Conservation (phyloP, 23 tunicate species). For the Trididemnum nubilum region DNA sequence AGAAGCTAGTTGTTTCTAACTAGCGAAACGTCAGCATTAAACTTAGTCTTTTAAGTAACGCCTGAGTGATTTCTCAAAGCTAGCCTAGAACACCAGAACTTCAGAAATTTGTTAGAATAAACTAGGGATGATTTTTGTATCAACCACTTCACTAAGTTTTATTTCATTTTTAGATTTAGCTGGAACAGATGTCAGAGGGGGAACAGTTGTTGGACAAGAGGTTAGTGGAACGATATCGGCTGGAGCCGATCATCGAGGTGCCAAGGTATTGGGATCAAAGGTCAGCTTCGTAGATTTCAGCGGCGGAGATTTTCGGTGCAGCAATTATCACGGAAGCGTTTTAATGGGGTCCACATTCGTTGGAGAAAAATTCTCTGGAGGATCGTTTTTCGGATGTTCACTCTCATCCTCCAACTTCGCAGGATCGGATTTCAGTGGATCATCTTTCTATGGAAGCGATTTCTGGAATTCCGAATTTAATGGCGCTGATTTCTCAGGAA, state of each 20-base stretch:
- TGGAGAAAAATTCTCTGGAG: background rate
- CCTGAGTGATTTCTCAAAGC: too few relatives aligned
- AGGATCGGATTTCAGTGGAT: constrained; percentile 22
- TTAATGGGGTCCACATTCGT: background rate
- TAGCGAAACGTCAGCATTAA: too few relatives aligned
- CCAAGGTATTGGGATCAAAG: constrained; percentile 4
- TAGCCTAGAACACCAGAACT: too few relatives aligned
- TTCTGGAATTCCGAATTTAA: background rate
- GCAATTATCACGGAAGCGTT: background rate
- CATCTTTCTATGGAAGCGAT: constrained; percentile 2
- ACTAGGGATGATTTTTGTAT: too few relatives aligned
- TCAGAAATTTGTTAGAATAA: too few relatives aligned
- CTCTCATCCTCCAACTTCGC: background rate
- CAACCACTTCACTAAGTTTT: too few relatives aligned
- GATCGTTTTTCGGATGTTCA: background rate
- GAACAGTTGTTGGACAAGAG: background rate
- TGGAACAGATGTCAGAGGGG: background rate
- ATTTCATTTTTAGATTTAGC: too few relatives aligned
- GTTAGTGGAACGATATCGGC: background rate
- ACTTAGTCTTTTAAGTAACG: too few relatives aligned
- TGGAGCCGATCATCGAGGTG: constrained; percentile 15
- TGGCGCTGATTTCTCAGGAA: constrained; percentile 23
- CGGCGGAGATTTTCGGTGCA: constrained; percentile 3
- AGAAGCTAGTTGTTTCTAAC: too few relatives aligned
- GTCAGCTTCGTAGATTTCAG: background rate